Percentiles rank a stretch among this genome's conserved stretches.
phyloP scores from a whole-genome alignment of 2,113 vertebrate species.

The Cyphotilapia sp. region DNA sequence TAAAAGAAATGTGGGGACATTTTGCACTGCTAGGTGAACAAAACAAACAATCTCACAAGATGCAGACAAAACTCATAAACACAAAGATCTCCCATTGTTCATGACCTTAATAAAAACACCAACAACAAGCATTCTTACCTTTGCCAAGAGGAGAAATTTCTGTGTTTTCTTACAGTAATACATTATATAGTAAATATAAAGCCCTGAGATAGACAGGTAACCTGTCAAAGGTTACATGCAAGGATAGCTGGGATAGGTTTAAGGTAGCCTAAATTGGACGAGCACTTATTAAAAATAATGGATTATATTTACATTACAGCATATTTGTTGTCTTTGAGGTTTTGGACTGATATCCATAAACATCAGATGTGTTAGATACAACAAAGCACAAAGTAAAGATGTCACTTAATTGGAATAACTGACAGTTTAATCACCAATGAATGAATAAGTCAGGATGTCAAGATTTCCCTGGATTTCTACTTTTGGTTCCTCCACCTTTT shows the following conservation, averaged over 20 bases:
- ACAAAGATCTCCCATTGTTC: not conserved
- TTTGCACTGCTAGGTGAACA: not conserved
- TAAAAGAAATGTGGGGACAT: not conserved
- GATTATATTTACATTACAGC: not conserved
- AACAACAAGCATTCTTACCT: not conserved
- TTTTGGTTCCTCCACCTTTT: not conserved
- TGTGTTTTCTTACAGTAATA: not conserved
- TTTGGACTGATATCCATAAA: not conserved
- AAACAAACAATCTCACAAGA: not conserved
- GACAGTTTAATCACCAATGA: not conserved
- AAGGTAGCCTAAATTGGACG: not conserved
- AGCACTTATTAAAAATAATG: not conserved
- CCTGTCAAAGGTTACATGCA: not conserved
- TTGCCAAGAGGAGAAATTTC: not conserved
- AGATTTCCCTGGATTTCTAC: not conserved
- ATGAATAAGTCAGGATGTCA: not conserved
- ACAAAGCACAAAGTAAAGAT: not conserved
- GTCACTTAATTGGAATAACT: not conserved
- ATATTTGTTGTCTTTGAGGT: not conserved
- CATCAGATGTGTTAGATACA: not conserved
- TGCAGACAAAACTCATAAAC: not conserved
- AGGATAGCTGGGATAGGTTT: not conserved
- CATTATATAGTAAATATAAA: not conserved
- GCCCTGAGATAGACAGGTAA: not conserved
- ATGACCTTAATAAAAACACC: not conserved